These are phyloP conservation scores for Bombus superbus DNA, from an alignment of 1,140 invertebrate genomes.

Conservation along the genomic window DNA sequence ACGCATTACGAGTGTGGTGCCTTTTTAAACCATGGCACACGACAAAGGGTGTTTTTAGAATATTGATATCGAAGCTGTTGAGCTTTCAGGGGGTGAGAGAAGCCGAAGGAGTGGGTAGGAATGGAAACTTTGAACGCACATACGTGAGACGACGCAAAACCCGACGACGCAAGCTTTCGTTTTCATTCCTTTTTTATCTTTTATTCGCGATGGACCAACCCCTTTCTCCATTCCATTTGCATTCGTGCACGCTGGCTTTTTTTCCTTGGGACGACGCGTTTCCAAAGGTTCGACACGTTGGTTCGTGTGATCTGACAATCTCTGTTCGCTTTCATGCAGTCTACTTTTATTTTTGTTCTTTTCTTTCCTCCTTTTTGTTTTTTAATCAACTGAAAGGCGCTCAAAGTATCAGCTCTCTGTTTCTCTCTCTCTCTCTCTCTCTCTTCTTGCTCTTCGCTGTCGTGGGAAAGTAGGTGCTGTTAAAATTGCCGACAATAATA, in stretches of 20 bases:
- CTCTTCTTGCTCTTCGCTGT: background rate
- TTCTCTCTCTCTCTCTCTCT: too few relatives aligned
- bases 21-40: slow-evolving; percentile 71
- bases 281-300: slow-evolving; percentile 52
- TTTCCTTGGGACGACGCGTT: slow-evolving; percentile 26
- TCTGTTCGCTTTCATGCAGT: slow-evolving; percentile 32
- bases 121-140: slow-evolving; percentile 52
- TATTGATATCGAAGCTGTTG: slow-evolving; percentile 81
- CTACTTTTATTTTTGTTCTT: background rate
- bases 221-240: slow-evolving; percentile 49
- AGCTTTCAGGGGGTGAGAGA: slow-evolving; percentile 45
- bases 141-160: slow-evolving; percentile 37
- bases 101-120: background rate
- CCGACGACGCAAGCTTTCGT: slow-evolving; percentile 43
- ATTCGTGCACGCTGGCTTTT: slow-evolving; percentile 31
- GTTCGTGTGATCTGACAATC: slow-evolving; percentile 49
- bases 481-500: background rate
- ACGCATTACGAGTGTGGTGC: slow-evolving; percentile 55
- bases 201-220: slow-evolving; percentile 42
- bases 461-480: background rate
- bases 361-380: slow-evolving; percentile 1
- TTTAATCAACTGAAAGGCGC: slow-evolving; percentile 28
- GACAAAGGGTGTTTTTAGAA: slow-evolving; percentile 82
- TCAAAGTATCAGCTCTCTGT: background rate
- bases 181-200: slow-evolving; percentile 52